Percentiles rank a stretch among this genome's conserved stretches.
These are phyloP conservation scores for Synchiropus splendidus DNA, from an alignment of 2,113 vertebrate species.

Conservation along the genomic window DNA sequence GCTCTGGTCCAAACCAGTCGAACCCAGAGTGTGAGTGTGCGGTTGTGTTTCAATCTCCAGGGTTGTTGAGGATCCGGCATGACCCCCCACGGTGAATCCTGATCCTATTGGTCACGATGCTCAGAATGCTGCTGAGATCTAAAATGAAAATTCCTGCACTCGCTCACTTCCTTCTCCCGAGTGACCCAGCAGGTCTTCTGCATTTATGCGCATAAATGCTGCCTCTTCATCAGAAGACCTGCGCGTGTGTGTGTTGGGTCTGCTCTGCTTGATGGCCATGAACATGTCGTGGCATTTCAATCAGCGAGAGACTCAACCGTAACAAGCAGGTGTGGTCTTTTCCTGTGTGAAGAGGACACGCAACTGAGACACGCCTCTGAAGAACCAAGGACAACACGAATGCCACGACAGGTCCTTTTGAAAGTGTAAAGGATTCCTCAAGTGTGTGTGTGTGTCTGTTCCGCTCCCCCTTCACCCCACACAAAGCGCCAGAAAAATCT, in stretches of 20 bases:
- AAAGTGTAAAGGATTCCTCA: conserved; percentile 33
- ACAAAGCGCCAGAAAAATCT: conserved; percentile 62
- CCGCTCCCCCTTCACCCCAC: conserved; percentile 54
- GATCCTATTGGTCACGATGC: conserved; percentile 63
- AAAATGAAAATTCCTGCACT: conserved; percentile 63
- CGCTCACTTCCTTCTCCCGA: conserved; percentile 36
- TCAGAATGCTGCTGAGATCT: conserved; percentile 48
- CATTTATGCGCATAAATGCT: conserved; percentile 27
- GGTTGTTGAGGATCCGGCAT: conserved; percentile 38
- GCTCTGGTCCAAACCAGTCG: conserved; percentile 24
- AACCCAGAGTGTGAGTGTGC: conserved; percentile 14
- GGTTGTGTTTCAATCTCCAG: conserved; percentile 13
- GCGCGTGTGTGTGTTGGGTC: conserved; percentile 23
- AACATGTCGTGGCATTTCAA: conserved; percentile 22
- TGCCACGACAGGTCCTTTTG: conserved; percentile 10
- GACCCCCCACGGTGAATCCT: conserved; percentile 45
- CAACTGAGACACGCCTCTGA: conserved; percentile 16
- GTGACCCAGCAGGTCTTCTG: conserved; percentile 41
- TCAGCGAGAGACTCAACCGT: conserved; percentile 4
- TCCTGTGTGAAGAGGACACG: conserved; percentile 10
- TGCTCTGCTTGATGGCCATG: conserved; percentile 20
- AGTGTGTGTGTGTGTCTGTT: conserved; percentile 33
- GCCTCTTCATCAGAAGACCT: conserved; percentile 28
- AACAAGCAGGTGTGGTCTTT: conserved; percentile 20
- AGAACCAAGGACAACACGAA: conserved; percentile 3